These are phyloP conservation scores for Crotalus viridis DNA, from an alignment of 2,113 vertebrate genomes.

Conservation along the genomic window DNA sequence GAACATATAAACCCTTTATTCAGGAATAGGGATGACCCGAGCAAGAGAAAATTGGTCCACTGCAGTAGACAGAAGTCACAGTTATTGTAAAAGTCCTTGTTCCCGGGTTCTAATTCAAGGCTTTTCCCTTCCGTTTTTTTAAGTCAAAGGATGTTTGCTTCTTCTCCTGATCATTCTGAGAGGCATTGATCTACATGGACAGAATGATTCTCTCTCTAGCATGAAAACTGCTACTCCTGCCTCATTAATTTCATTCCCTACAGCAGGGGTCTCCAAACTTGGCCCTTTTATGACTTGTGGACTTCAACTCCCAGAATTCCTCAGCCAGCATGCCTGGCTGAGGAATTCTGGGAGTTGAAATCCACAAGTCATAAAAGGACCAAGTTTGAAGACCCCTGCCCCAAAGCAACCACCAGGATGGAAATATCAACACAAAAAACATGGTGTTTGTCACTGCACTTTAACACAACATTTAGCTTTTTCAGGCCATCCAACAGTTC, in stretches of 20 bases:
- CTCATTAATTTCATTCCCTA: background rate
- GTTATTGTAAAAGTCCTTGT: background rate
- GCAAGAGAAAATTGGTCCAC: background rate
- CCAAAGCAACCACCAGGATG: constrained; percentile 32
- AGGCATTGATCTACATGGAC: background rate
- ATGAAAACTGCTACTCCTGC: background rate
- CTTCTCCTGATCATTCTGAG: background rate
- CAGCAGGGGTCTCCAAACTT: too few relatives aligned
- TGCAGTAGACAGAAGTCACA: background rate
- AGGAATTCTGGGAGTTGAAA: too few relatives aligned
- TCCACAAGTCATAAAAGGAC: too few relatives aligned
- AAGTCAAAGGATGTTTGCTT: background rate
- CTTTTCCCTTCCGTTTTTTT: background rate
- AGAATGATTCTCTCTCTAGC: background rate
- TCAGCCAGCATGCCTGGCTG: too few relatives aligned
- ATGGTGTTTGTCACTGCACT: constrained; percentile 54
- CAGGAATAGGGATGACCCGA: background rate
- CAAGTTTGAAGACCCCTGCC: too few relatives aligned
- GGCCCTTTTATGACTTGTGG: too few relatives aligned
- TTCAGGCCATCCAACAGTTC: constrained; percentile 17
- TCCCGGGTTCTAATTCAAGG: background rate
- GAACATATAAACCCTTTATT: background rate
- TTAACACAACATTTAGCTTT: constrained; percentile 60
- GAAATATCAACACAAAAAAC: constrained; percentile 44
- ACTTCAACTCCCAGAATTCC: too few relatives aligned